Conservation (phyloP, 2,113 vertebrate species). For the Mirounga angustirostris region DNA sequence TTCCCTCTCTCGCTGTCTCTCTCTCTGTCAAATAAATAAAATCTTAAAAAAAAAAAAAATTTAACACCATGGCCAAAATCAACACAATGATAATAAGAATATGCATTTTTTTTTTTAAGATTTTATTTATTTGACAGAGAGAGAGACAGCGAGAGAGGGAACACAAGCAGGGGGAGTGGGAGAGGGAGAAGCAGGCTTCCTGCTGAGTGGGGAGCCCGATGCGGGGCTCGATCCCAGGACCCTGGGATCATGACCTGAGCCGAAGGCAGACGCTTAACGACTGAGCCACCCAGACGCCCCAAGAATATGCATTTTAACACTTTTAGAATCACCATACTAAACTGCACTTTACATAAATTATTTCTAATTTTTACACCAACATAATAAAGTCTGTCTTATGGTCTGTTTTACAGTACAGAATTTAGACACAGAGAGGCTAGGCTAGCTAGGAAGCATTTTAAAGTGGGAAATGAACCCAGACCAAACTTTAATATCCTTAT, state of each 20-base stretch:
- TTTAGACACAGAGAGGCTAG: neutral
- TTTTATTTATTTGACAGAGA: no score
- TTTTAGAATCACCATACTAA: neutral
- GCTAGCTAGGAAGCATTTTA: neutral
- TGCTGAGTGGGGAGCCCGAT: no score
- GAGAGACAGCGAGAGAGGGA: no score
- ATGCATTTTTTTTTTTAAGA: neutral
- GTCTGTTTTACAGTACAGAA: neutral
- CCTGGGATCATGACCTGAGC: no score
- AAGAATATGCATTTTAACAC: neutral
- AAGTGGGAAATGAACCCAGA: neutral
- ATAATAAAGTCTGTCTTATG: neutral
- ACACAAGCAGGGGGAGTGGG: no score
- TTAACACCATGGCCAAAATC: neutral
- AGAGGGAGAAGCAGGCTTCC: no score
- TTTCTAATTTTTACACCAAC: neutral
- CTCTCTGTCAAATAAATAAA: no score
- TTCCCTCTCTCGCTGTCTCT: no score
- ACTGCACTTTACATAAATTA: neutral
- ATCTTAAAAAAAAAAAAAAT: neutral
- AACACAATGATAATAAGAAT: neutral
- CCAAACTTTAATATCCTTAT: neutral
- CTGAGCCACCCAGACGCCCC: no score
- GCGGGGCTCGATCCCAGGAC: no score
- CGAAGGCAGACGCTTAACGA: no score